Base-by-base conservation (phyloP, 2,888 invertebrate species). In the Oligia latruncula region DNA sequence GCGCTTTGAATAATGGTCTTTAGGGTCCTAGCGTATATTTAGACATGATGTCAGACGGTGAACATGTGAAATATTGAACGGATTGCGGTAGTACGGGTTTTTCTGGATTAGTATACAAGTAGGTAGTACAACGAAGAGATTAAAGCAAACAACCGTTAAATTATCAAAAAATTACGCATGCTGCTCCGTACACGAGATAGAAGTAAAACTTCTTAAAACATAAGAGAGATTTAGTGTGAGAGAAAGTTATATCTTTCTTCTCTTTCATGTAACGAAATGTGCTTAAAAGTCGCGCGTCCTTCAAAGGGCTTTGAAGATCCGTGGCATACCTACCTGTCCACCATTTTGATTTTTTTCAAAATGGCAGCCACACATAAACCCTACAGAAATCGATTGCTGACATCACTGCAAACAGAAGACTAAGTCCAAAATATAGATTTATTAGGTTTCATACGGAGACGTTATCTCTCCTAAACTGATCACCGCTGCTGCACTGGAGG, bases 21-120 rank as follows among this genome's bases (percentile, higher is more conserved):
- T 71, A 67, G 79, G 74, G 79, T 71, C 79, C 75, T 70, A 70
- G 71, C 23, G 23, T 86, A 85, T 85, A 86, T 87, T 86, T 86
- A 89, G 83, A 74, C 71, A 80, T 89, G 89, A 89, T 87, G 85
- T 89, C 89, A 87, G 82, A 35, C 67, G 11, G 65, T 52, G 65
- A 73, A 71, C 74, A 78, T 88, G 87, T 77, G 81, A 78, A 88
- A 84, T 82, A 80, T 83, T 86, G 70, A 78, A 83, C 77, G 66
- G 74, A 29, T 74, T 78, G 83, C 70, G 66, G 72, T 43, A 79
- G 52, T 87, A 82, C 65, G 83, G 80, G 78, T 88, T 88, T 85
- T 87, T 85, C 85, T 87, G 83, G 85, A 88, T 86, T 81, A 78
- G 29, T 75, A 71, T 65, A 75, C 66, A 52, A 74, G 74, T 49